Conservation (phyloP, 2,113 vertebrate genomes). For the Syngnathoides biaculeatus region DNA sequence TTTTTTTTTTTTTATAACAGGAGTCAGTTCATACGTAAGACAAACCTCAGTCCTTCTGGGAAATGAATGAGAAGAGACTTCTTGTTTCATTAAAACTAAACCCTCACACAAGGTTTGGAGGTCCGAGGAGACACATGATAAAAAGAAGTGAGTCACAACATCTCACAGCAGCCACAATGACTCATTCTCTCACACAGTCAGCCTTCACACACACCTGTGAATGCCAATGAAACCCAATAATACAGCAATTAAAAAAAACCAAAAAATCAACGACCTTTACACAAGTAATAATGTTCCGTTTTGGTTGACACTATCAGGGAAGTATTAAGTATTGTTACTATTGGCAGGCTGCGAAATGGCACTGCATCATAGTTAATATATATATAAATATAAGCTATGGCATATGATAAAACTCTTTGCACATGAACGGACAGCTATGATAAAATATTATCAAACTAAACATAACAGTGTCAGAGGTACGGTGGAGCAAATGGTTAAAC, state of each 20-base stretch:
- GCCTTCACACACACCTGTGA: neutral
- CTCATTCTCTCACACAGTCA: conserved; percentile 11
- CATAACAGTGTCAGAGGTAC: too few species aligned
- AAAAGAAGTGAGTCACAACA: conserved; percentile 17
- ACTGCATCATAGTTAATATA: neutral
- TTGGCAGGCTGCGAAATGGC: neutral
- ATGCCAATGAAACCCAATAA: neutral
- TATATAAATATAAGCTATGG: too few species aligned
- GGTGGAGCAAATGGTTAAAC: too few species aligned
- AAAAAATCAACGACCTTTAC: neutral
- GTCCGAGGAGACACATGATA: neutral
- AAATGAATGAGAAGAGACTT: conserved; percentile 21
- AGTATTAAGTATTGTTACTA: neutral
- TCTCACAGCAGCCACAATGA: conserved; percentile 1
- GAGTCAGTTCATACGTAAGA: conserved; percentile 23
- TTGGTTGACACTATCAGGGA: neutral
- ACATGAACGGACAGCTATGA: neutral
- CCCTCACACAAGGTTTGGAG: neutral
- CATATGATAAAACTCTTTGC: neutral
- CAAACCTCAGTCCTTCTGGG: conserved; percentile 15
- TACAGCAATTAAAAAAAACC: neutral
- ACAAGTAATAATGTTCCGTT: neutral
- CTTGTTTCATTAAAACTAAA: conserved; percentile 4
- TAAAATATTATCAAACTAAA: too few species aligned
- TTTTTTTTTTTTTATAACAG: conserved; percentile 25